These are phyloP conservation scores for Drosophila testacea DNA, from an alignment of 2,888 invertebrate genomes.

Conservation along the genomic window DNA sequence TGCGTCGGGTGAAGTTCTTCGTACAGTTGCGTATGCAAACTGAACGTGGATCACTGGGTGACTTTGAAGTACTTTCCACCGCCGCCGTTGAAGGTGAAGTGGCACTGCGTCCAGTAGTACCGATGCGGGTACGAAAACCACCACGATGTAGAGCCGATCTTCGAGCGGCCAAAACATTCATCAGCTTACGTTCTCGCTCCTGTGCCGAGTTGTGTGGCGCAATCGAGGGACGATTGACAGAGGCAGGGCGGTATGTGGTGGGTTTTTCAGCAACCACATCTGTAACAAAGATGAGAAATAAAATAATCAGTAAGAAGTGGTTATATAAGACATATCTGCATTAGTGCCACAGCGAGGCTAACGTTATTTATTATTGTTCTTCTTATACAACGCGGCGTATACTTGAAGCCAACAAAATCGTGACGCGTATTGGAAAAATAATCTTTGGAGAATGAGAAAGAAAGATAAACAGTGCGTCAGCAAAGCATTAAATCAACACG, in stretches of 20 bases:
- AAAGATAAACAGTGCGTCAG: slow-evolving; percentile 65
- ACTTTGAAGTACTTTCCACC: slow-evolving; percentile 82
- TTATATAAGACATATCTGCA: slow-evolving; percentile 3
- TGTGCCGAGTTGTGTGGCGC: slow-evolving; percentile 82
- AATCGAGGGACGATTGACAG: slow-evolving; percentile 63
- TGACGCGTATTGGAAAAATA: slow-evolving; percentile 70
- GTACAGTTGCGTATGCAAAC: slow-evolving; percentile 85
- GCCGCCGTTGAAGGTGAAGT: slow-evolving; percentile 55
- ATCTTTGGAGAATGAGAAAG: slow-evolving; percentile 52
- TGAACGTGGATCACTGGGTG: slow-evolving; percentile 82
- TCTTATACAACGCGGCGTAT: slow-evolving; percentile 40
- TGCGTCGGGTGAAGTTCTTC: slow-evolving; percentile 84
- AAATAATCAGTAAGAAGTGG: slow-evolving; percentile 21
- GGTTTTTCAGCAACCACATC: slow-evolving; percentile 73
- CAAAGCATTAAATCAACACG: slow-evolving; percentile 45
- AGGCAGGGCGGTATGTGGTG: slow-evolving; percentile 78
- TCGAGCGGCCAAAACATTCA: slow-evolving; percentile 87
- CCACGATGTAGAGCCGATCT: slow-evolving; percentile 87
- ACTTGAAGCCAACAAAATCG: slow-evolving; percentile 62
- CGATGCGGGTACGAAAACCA: slow-evolving; percentile 85
- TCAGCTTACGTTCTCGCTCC: slow-evolving; percentile 87
- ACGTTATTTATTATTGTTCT: slow-evolving; percentile 1
- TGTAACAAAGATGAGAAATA: slow-evolving; percentile 45
- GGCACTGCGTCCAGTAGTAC: slow-evolving; percentile 80
- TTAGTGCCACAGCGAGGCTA: not conserved